Percentiles rank a stretch among this genome's conserved stretches.
Evolutionary conservation across 2,113 vertebrate genomes (phyloP).

Genomic region (Spea bombifrons): DNA sequence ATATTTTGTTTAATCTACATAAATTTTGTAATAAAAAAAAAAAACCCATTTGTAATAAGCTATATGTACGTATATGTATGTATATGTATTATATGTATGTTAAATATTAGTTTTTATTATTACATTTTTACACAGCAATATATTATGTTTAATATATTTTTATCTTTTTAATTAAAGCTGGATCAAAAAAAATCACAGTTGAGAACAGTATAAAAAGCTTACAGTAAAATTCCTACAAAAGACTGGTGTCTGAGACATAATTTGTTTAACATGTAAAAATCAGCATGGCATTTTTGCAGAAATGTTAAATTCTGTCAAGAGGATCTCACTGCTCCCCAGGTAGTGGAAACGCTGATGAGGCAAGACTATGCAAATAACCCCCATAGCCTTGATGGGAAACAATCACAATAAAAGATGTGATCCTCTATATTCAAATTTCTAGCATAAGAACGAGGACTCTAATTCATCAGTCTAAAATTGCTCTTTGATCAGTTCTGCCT

Average conservation of each 20-base stretch:
- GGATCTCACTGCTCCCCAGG: constrained; percentile 39
- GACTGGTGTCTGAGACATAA: constrained; percentile 27
- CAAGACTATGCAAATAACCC: constrained; percentile 47
- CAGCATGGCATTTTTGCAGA: constrained; percentile 41
- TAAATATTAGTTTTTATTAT: too few species aligned
- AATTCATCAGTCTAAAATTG: constrained; percentile 48
- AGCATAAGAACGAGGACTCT: constrained; percentile 35
- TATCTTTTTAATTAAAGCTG: not conserved
- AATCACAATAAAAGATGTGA: constrained; percentile 41
- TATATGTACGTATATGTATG: too few species aligned
- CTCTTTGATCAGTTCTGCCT: constrained; percentile 50
- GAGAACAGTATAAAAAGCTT: constrained; percentile 2
- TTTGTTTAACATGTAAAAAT: constrained; percentile 49
- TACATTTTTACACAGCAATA: too few species aligned
- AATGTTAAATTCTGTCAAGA: constrained; percentile 45
- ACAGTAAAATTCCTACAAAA: constrained; percentile 17
- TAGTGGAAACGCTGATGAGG: constrained; percentile 42
- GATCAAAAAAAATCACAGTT: not conserved
- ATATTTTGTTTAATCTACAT: too few species aligned
- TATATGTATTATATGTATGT: too few species aligned
- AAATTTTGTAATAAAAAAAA: too few species aligned
- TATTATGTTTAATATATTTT: not conserved
- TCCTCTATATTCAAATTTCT: constrained; percentile 46
- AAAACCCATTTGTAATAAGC: too few species aligned
- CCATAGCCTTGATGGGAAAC: constrained; percentile 47